Percentiles rank a stretch among this genome's conserved stretches.
These are phyloP conservation scores for Rotaria socialis DNA, from an alignment of 2,888 invertebrate species.

Conservation along the genomic window DNA sequence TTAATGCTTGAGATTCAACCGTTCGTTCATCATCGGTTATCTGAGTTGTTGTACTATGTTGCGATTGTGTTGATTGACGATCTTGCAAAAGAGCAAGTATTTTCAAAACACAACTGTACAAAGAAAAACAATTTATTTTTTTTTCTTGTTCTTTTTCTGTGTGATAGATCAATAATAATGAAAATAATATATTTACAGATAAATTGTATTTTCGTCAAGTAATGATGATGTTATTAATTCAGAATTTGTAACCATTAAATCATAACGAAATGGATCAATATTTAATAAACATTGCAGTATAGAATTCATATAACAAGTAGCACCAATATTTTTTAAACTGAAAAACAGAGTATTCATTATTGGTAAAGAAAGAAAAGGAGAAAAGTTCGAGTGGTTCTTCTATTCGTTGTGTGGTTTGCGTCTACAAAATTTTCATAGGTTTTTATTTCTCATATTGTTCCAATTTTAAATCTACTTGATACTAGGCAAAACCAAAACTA, in stretches of 20 bases:
- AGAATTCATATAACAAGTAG: constrained; percentile 65
- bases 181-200: background rate
- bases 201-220: constrained; percentile 31
- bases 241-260: constrained; percentile 21
- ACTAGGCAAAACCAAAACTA: no score
- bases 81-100: background rate
- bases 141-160: background rate
- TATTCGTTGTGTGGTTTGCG: no score
- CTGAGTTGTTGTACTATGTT: constrained; percentile 25
- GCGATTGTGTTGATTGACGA: constrained; percentile 30
- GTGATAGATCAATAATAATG: background rate
- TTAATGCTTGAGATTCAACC: constrained; percentile 10
- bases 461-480: no score
- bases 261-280: constrained; percentile 49
- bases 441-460: no score
- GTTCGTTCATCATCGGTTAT: constrained; percentile 34
- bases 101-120: background rate
- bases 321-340: constrained; percentile 63
- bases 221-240: constrained; percentile 5
- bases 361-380: no score
- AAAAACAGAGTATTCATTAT: constrained; percentile 48
- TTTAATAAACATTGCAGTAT: constrained; percentile 63
- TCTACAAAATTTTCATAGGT: no score
- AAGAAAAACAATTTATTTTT: background rate
- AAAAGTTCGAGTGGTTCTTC: no score